Conservation (phyloP, 2,888 invertebrate species). For the Baccha elongata region DNA sequence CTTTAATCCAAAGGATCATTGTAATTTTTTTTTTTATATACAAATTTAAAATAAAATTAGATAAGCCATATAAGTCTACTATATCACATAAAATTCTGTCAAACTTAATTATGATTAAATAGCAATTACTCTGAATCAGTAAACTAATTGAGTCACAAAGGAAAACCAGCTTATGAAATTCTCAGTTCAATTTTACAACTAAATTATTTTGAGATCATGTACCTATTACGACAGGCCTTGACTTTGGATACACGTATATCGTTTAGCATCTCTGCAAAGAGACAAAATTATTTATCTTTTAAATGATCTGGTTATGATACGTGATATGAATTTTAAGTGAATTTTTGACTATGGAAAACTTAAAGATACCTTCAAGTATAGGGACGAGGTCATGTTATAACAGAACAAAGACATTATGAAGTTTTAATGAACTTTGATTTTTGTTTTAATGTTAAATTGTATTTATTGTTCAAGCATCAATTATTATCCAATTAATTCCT, state of each 20-base stretch:
- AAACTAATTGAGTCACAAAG: not conserved
- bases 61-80: not conserved
- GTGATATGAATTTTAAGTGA: constrained; percentile 17
- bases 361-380: constrained; percentile 3
- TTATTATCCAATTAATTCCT: constrained; percentile 16
- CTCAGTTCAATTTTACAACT: constrained; percentile 1
- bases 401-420: constrained; percentile 28
- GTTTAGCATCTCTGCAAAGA: constrained; percentile 15
- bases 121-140: not conserved
- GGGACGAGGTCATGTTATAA: not conserved
- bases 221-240: constrained; percentile 22
- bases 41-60: not conserved
- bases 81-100: not conserved
- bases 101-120: constrained; percentile 9
- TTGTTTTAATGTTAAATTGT: not conserved
- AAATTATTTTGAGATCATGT: constrained; percentile 12
- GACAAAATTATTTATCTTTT: constrained; percentile 1
- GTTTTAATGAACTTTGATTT: constrained; percentile 3
- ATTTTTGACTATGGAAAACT: not conserved
- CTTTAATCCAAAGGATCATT: too few relatives aligned
- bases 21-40: too few relatives aligned
- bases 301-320: not conserved
- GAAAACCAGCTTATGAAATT: not conserved
- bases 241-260: constrained; percentile 36
- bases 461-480: not conserved